Evolutionary conservation across 2,113 vertebrate genomes (phyloP), one percentile per base, ranked within the genome.

Genomic region (Uria lomvia): DNA sequence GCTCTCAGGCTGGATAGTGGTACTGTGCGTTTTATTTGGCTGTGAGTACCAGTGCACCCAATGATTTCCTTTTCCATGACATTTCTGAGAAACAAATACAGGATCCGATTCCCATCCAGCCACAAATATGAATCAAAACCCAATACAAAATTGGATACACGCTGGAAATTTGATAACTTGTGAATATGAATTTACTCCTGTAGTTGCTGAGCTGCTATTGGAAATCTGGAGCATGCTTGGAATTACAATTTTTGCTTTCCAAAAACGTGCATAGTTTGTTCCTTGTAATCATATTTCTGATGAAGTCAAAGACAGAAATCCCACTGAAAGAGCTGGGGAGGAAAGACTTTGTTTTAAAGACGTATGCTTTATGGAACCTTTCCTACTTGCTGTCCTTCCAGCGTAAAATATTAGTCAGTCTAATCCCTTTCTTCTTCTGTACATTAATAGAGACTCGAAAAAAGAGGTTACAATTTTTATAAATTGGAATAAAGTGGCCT

Each of bases 101-200:
- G 94, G 96, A 96, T 81, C 91, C 45, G 87, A 90, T 94, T 95
- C 91, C 76, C 91, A 40, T 95, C 87, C 50, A 96, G 87, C 91
- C 92, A 96, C 95, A 97, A 96, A 79, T 79, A 95, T 97, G 96
- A 96, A 97, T 90, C 91, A 97, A 96, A 97, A 95, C 87, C 89
- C 94, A 96, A 82, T 19, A 40, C 86, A 80, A 30, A 97, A 90
- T 63, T 97, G 96, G 96, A 96, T 24, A 8, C 71, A 40, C 0
- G 3, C 66, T 83, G 81, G 91, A 97, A 97, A 96, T 80, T 83
- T 73, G 93, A 96, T 95, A 91, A 96, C 89, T 91, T 96, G 95
- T 71, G 96, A 96, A 96, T 96, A 73, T 47, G 91, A 85, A 82
- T 94, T 89, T 93, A 95, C 89, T 92, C 80, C 90, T 80, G 91